Conservation (phyloP, 1,140 invertebrate genomes). For the Drosophila setifemur region DNA sequence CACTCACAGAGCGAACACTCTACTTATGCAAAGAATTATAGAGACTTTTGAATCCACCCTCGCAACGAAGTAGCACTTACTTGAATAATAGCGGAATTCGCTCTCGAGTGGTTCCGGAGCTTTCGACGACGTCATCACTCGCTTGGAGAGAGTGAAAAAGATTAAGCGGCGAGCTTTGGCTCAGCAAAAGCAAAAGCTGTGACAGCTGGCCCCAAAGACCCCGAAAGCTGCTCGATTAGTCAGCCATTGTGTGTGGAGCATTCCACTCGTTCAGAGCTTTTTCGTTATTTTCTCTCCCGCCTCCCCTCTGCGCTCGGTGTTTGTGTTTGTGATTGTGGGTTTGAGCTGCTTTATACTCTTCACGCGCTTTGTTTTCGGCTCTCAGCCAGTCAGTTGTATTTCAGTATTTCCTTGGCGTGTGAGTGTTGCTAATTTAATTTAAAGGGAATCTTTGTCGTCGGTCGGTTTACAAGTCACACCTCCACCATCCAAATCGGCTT, state of each 20-base stretch:
- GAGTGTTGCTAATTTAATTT: constrained; percentile 62
- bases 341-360: constrained; percentile 25
- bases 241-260: constrained; percentile 26
- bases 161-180: constrained; percentile 10
- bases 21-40: background rate
- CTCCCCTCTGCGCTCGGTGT: background rate
- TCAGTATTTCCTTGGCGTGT: constrained; percentile 13
- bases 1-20: background rate
- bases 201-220: constrained; percentile 29
- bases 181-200: background rate
- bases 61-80: too few relatives aligned
- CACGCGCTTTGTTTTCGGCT: constrained; percentile 41
- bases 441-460: constrained; percentile 23
- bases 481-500: background rate
- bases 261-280: constrained; percentile 13
- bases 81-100: too few relatives aligned
- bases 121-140: constrained; percentile 11
- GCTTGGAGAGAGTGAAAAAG: too few relatives aligned
- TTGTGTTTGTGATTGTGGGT: constrained; percentile 9
- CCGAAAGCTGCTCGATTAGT: constrained; percentile 42
- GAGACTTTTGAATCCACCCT: constrained; percentile 7
- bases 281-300: background rate
- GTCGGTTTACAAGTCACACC: too few relatives aligned
- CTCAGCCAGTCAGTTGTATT: background rate
- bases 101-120: background rate